phyloP scores from a whole-genome alignment of 2,113 vertebrate genomes.

The Erinaceus europaeus region DNA sequence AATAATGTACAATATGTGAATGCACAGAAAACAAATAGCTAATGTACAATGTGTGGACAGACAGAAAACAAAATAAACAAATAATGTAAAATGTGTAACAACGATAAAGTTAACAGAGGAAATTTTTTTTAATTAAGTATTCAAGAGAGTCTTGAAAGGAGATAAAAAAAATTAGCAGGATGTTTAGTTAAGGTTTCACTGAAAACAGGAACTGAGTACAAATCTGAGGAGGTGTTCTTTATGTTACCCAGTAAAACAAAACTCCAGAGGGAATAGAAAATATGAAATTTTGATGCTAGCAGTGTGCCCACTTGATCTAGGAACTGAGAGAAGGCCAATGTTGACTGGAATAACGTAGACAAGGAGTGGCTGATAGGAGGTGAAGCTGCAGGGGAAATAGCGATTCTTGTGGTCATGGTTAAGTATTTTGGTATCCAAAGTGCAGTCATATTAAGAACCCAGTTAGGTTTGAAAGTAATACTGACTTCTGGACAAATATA shows the following conservation, averaged over 20 bases:
- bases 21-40: neutral
- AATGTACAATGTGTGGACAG: neutral
- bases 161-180: neutral
- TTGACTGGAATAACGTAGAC: neutral
- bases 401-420: accelerated
- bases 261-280: neutral
- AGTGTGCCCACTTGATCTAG: neutral
- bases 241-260: neutral
- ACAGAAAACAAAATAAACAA: neutral
- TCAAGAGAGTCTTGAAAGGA: neutral
- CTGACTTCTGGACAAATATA: neutral
- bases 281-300: neutral
- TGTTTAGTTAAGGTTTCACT: neutral
- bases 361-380: neutral
- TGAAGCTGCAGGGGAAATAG: neutral
- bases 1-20: neutral
- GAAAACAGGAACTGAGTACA: neutral
- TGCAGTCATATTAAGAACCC: neutral
- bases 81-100: neutral
- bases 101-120: neutral
- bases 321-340: neutral
- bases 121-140: neutral
- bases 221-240: neutral
- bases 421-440: neutral
- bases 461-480: neutral